These are phyloP conservation scores for Antigone vipio DNA, from an alignment of 2,113 vertebrate species.

Conservation along the genomic window DNA sequence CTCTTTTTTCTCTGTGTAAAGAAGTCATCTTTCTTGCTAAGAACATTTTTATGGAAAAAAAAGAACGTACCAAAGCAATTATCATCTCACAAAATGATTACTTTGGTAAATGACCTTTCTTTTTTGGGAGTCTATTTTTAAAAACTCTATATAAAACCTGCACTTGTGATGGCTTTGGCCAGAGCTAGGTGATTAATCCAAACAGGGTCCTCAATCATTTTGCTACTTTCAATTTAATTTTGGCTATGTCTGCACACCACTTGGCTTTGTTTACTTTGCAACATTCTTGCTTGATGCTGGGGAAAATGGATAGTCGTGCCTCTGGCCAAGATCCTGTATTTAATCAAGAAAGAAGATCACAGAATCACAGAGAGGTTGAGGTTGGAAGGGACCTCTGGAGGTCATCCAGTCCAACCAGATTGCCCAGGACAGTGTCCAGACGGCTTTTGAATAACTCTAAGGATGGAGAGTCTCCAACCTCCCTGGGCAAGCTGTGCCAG, in stretches of 20 bases:
- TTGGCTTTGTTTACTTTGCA: background rate
- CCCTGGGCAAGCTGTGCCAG: background rate
- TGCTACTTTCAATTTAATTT: background rate
- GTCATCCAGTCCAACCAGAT: background rate
- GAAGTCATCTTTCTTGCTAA: background rate
- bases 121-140: background rate
- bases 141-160: background rate
- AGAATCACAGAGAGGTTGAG: fast-evolving
- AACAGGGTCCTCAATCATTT: background rate
- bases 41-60: background rate
- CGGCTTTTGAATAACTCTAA: background rate
- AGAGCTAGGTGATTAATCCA: background rate
- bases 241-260: background rate
- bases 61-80: background rate
- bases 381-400: background rate
- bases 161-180: background rate
- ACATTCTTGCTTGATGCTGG: background rate
- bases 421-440: background rate
- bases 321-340: background rate
- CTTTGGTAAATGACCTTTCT: background rate
- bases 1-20: background rate
- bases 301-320: background rate
- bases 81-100: background rate
- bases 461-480: background rate
- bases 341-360: background rate